Evolutionary conservation across 2,888 invertebrate species (phyloP).

Genomic region (Lomographa bimaculata): DNA sequence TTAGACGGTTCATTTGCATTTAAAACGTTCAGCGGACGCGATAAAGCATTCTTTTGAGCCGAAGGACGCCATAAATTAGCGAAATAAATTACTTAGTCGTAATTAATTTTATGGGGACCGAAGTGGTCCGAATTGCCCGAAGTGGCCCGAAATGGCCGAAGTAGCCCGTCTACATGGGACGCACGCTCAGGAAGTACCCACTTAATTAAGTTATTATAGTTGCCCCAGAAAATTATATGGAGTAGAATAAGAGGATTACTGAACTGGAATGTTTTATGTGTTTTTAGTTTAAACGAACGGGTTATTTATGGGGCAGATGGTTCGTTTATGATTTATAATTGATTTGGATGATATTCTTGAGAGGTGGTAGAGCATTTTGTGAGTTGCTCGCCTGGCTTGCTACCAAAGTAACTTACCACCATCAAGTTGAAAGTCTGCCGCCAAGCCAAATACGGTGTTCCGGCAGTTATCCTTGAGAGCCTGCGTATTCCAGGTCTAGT

Average conservation of each 20-base stretch:
- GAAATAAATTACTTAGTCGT: conserved; percentile 43
- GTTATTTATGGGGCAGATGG: conserved; percentile 15
- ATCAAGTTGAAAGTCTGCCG: too few relatives aligned
- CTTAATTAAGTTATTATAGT: conserved; percentile 63
- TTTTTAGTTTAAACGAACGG: conserved; percentile 6
- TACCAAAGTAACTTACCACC: too few relatives aligned
- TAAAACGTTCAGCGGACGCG: conserved; percentile 19
- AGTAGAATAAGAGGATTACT: conserved; percentile 31
- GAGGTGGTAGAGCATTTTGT: too few relatives aligned
- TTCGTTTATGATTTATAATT: background rate
- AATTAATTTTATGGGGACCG: conserved; percentile 44
- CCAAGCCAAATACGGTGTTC: too few relatives aligned
- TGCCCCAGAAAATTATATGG: conserved; percentile 34
- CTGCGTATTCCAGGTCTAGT: too few relatives aligned
- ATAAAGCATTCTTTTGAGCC: conserved; percentile 30
- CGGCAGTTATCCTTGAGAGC: too few relatives aligned
- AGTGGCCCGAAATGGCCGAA: too few relatives aligned
- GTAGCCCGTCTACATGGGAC: conserved; percentile 33
- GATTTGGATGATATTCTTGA: background rate
- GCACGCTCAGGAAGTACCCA: conserved; percentile 47
- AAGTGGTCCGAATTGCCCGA: conserved; percentile 30
- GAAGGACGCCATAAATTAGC: conserved; percentile 28
- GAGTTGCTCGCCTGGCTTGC: too few relatives aligned
- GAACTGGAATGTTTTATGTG: conserved; percentile 16
- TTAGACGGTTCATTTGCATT: conserved; percentile 30